Evolutionary conservation across 2,113 vertebrate genomes (phyloP).

Genomic region (Dipodomys spectabilis): DNA sequence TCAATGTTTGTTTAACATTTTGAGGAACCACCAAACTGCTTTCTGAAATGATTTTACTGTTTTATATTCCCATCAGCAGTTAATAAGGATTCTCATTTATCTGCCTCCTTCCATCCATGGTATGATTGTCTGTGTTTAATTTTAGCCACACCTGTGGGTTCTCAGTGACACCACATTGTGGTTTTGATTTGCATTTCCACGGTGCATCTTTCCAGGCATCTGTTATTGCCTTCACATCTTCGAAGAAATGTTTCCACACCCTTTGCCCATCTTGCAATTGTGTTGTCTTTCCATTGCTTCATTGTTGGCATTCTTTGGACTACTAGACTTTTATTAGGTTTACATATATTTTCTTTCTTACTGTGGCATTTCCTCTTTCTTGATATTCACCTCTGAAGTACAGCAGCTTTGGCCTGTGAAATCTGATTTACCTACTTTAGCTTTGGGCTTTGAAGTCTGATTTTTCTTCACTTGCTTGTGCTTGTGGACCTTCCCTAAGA

Average conservation of each 20-base stretch:
- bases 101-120: background rate
- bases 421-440: too few relatives aligned
- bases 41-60: background rate
- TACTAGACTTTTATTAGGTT: background rate
- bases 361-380: background rate
- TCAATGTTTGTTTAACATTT: background rate
- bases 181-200: background rate
- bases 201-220: background rate
- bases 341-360: conserved; percentile 4
- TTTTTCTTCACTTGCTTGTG: background rate
- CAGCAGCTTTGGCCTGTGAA: background rate
- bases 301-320: background rate
- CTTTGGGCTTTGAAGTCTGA: too few relatives aligned
- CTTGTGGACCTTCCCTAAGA: background rate
- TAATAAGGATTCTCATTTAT: background rate
- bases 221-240: background rate
- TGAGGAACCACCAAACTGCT: background rate
- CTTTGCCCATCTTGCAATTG: background rate
- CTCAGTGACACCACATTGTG: background rate
- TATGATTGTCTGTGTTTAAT: rapidly evolving
- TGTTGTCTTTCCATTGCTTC: background rate
- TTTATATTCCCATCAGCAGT: background rate
- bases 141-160: background rate
- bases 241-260: background rate
- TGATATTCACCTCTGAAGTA: background rate